phyloP scores from a whole-genome alignment of 2,888 invertebrate species.

The Apotomis capreana region DNA sequence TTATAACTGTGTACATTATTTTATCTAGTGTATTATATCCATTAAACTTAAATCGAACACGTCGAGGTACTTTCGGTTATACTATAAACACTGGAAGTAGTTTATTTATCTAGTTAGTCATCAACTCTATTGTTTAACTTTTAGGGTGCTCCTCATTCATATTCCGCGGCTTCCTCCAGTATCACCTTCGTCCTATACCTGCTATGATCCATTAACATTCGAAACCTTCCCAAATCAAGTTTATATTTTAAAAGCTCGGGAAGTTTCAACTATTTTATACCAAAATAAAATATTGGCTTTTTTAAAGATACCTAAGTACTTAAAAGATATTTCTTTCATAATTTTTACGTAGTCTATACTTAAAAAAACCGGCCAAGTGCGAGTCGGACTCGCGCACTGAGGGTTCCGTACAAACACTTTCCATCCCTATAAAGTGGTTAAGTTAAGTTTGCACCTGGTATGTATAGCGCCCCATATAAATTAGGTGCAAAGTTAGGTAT shows the following conservation, averaged over 20 bases:
- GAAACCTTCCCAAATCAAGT: background rate
- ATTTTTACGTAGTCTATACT: too few relatives aligned
- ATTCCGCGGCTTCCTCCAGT: constrained; percentile 15
- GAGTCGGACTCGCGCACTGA: too few relatives aligned
- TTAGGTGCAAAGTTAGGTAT: too few relatives aligned
- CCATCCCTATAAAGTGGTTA: too few relatives aligned
- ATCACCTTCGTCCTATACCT: background rate
- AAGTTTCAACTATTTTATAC: too few relatives aligned
- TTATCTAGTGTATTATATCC: background rate
- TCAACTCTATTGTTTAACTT: constrained; percentile 37
- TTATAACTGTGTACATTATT: background rate
- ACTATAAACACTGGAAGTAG: constrained; percentile 7
- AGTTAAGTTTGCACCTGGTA: too few relatives aligned
- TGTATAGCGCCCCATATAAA: too few relatives aligned
- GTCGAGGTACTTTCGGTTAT: constrained; percentile 1
- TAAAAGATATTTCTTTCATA: too few relatives aligned
- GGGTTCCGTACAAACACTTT: too few relatives aligned
- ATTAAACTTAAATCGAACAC: constrained; percentile 7
- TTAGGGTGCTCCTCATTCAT: constrained; percentile 37
- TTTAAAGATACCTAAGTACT: background rate
- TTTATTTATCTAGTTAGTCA: constrained; percentile 21
- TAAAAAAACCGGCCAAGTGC: too few relatives aligned
- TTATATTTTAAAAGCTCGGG: too few relatives aligned
- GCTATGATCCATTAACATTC: background rate
- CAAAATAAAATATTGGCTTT: background rate